These are phyloP conservation scores for Philereme transversata DNA, from an alignment of 2,888 invertebrate genomes.

Conservation along the genomic window DNA sequence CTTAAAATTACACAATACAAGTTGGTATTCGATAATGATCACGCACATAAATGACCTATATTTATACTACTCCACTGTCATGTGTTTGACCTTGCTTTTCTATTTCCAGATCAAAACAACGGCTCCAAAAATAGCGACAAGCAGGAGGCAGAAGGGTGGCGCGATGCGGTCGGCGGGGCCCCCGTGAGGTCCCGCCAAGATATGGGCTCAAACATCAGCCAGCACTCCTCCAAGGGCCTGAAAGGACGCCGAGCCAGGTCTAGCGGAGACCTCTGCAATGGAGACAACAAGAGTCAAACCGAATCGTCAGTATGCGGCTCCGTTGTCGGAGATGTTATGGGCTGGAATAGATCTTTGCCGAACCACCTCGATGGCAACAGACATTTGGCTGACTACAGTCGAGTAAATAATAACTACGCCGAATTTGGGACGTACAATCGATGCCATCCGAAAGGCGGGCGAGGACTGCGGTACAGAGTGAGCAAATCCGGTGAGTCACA, in stretches of 20 bases:
- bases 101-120: slow-evolving; percentile 57
- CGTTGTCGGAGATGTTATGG: slow-evolving; percentile 79
- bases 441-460: slow-evolving; percentile 73
- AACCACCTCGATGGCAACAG: slow-evolving; percentile 87
- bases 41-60: too few species aligned
- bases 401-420: slow-evolving; percentile 84
- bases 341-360: slow-evolving; percentile 85
- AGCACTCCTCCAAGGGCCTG: slow-evolving; percentile 89
- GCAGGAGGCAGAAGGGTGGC: slow-evolving; percentile 54
- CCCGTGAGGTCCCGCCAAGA: slow-evolving; percentile 78
- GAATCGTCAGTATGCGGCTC: slow-evolving; percentile 80
- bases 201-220: slow-evolving; percentile 92
- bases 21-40: too few species aligned
- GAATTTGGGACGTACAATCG: slow-evolving; percentile 76
- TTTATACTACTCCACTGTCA: too few species aligned
- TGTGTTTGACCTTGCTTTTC: slow-evolving; percentile 14
- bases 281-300: slow-evolving; percentile 78
- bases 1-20: too few species aligned
- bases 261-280: slow-evolving; percentile 90
- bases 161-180: slow-evolving; percentile 76
- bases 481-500: slow-evolving; percentile 74
- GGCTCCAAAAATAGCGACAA: slow-evolving; percentile 45
- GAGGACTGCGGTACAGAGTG: slow-evolving; percentile 75
- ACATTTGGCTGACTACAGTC: slow-evolving; percentile 81
- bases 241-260: slow-evolving; percentile 89